These are phyloP conservation scores for Diplogasteroides magnus DNA, from an alignment of 1,140 invertebrate species.

Conservation along the genomic window DNA sequence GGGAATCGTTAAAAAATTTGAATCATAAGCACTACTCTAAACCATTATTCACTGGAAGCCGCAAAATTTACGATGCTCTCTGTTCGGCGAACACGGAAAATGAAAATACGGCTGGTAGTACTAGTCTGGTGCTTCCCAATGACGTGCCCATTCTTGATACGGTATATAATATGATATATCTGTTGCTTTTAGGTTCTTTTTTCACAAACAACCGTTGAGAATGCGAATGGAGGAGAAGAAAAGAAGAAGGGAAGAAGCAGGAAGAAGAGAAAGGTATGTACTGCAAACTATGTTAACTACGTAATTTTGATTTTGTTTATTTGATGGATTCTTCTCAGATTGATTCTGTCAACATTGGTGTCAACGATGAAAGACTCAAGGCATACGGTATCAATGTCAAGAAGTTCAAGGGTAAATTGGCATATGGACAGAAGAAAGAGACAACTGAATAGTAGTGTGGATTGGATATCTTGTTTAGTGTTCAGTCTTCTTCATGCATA, in stretches of 20 bases:
- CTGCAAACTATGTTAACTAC: background rate
- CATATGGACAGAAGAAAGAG: constrained; percentile 20
- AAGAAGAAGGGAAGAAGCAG: constrained; percentile 43
- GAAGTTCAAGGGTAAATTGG: constrained; percentile 64
- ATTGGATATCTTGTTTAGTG: no score
- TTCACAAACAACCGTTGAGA: constrained; percentile 38
- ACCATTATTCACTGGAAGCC: no score
- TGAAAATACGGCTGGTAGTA: no score
- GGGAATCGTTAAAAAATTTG: no score
- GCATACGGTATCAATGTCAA: constrained; percentile 87
- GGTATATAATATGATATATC: no score
- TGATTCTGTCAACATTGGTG: background rate
- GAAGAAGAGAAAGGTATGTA: constrained; percentile 25
- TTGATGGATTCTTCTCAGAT: constrained; percentile 5
- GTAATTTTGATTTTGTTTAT: background rate
- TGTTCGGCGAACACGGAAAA: no score
- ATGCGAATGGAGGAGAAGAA: constrained; percentile 33
- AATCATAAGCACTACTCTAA: no score
- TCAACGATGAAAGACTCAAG: constrained; percentile 72
- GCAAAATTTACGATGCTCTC: no score
- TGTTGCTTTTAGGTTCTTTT: no score
- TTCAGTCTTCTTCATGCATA: no score
- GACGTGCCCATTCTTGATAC: no score
- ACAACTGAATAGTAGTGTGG: background rate
- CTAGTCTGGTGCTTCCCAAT: no score